These are phyloP conservation scores for Anas platyrhynchos DNA, from an alignment of 2,113 vertebrate genomes.

Conservation along the genomic window DNA sequence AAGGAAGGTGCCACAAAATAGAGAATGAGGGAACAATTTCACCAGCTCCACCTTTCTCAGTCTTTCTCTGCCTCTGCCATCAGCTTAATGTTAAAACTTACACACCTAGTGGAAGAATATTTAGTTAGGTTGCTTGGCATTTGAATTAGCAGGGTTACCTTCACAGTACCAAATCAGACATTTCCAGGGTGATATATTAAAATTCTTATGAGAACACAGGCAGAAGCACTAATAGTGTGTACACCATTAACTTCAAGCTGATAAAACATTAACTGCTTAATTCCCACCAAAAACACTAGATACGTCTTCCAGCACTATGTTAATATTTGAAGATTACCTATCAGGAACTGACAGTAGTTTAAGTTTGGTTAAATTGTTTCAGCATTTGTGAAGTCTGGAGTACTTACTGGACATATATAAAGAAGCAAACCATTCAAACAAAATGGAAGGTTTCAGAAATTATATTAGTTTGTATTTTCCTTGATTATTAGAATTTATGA, in stretches of 20 bases:
- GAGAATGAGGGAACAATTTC: not conserved
- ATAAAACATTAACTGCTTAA: conserved; percentile 51
- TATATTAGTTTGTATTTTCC: not conserved
- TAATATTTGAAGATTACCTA: not conserved
- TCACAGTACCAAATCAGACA: not conserved
- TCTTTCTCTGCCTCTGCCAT: not conserved
- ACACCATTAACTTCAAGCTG: conserved; percentile 51
- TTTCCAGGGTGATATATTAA: not conserved
- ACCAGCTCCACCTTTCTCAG: not conserved
- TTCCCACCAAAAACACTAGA: conserved; percentile 1
- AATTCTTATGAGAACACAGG: conserved; percentile 4
- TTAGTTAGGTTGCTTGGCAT: not conserved
- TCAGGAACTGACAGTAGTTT: not conserved
- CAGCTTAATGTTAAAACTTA: not conserved
- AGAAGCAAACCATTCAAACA: not conserved
- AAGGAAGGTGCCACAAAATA: not conserved
- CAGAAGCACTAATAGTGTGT: conserved; percentile 1
- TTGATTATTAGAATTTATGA: not conserved
- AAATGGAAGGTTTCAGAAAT: not conserved
- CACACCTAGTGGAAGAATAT: not conserved
- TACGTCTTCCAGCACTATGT: not conserved
- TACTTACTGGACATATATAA: not conserved
- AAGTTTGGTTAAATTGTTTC: not conserved
- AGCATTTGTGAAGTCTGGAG: not conserved
- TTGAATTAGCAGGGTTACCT: not conserved